Conservation (phyloP, 1,140 invertebrate species). For the Ostrea denselamellosa region DNA sequence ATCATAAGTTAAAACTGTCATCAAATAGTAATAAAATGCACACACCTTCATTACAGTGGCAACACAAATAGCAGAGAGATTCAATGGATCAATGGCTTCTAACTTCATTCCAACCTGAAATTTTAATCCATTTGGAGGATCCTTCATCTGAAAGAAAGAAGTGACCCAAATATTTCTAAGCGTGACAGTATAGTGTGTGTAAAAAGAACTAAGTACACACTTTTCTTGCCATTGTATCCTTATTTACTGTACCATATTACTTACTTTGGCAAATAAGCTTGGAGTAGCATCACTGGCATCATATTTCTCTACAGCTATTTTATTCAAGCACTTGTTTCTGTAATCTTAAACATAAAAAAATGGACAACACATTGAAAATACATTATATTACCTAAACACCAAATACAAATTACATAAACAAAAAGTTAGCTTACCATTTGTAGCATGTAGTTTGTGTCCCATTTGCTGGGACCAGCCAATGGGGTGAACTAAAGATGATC, state of each 20-base stretch:
- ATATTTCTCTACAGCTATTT: conserved; percentile 79
- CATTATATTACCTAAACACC: background rate
- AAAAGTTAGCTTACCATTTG: conserved; percentile 63
- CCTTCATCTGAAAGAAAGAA: conserved; percentile 63
- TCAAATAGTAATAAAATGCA: too few species aligned
- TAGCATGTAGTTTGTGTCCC: conserved; percentile 90
- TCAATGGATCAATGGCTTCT: conserved; percentile 97
- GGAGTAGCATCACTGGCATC: conserved; percentile 87
- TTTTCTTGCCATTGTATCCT: background rate
- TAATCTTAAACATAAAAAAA: conserved; percentile 76
- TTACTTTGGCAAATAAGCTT: conserved; percentile 84
- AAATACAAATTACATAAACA: background rate
- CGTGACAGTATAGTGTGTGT: too few species aligned
- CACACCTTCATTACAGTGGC: conserved; percentile 86
- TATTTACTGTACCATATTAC: background rate
- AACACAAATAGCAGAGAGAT: conserved; percentile 95
- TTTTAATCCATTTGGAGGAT: conserved; percentile 71
- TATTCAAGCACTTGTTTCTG: conserved; percentile 76
- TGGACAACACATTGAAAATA: background rate
- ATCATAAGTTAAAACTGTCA: background rate
- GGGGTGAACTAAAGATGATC: conserved; percentile 95
- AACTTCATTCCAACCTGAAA: conserved; percentile 96
- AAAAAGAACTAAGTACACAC: background rate
- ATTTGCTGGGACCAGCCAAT: conserved; percentile 93
- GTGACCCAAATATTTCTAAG: too few species aligned